Evolutionary conservation across 2,113 vertebrate species (phyloP), one percentile per base, ranked within the genome.

Genomic region (Tenebrosternarchus preto): DNA sequence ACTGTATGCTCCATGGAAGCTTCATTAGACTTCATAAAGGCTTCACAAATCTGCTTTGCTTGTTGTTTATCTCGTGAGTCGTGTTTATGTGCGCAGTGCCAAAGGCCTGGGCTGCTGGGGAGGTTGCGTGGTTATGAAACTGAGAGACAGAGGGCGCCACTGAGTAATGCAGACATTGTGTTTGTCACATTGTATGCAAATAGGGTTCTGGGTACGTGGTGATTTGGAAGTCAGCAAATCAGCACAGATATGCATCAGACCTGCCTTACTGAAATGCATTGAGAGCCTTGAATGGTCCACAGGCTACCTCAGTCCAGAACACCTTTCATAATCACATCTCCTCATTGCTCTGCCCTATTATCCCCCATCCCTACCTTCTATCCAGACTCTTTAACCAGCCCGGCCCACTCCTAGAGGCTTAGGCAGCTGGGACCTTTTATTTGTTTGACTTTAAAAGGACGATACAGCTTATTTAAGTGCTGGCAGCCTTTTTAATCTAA

Each of bases 401-500:
- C 80, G 64, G 77, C 86, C 86, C 84, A 83, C 70, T 78, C 77
- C 56, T 75, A 50, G 55, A 68, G 91, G 86, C 89, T 92, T 92
- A 91, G 92, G 93, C 91, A 27, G 71, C 92, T 93, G 92, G 91
- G 93, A 77, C 31, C 89, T 90, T 95, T 95, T 53, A 55, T 79
- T 81, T 95, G 90, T 92, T 94, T 94, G 92, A 88, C 93, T 93
- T 87, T 85, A 93, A 88, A 73, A 86, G 83, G 80, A 82, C 72
- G 90, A 91, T 91, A 92, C 93, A 91, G 94, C 93, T 95, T 95
- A 94, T 94, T 96, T 95, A 95, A 95, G 94, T 95, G 95, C 94
- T 95, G 94, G 94, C 94, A 94, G 94, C 94, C 95, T 96, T 96
- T 96, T 96, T 96, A 96, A 95, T 92, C 91, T 93, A 95, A 94